Base-by-base conservation (phyloP, 1,140 invertebrate genomes). In the Brachionus calyciflorus region DNA sequence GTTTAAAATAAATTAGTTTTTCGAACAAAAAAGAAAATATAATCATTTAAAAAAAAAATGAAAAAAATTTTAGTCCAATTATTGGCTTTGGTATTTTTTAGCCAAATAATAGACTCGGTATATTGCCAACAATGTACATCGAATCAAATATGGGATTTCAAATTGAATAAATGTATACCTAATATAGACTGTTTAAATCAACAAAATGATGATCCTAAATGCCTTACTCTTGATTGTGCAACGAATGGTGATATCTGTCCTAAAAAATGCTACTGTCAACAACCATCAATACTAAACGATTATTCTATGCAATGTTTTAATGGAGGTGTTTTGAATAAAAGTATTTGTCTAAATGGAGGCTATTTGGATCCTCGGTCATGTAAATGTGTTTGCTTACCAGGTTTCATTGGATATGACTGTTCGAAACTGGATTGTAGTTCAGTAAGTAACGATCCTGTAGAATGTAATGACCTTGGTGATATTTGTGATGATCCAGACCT, bases 221-320 rank as follows among this genome's bases (percentile, higher is more conserved):
- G 60, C 44, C 24, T 21, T 10, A 65, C 9, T 41, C 30, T 65
- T 1, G 19, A 41, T 24, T 65, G 60, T 65, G n/a, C 3, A 14
- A 2, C 24, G 3, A 4, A 41, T 24, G 10, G 37, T 12, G 37
- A 65, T 14, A 19, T 24, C 41, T 65, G 60, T 65, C 60, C 60
- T 5, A 65, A 65, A 19, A 65, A 65, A 65, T 65, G 60, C 37
- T 65, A 44, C 19, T 65, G 60, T 24, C 4, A 65, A 46, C 60
- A 65, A 44, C 60, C 60, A 65, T 65, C 60, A 5, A 19, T 19
- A 44, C 28, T 44, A 10, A 65, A 7, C 19, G 44, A 65, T 17
- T 65, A 65, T 24, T 65, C 37, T 24, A 19, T 44, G 40, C 60
- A 37, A 44, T 65, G 60, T 44, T 65, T 65, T 24, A 65, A 65